phyloP scores from a whole-genome alignment of 1,140 invertebrate genomes.

The Atta cephalotes region DNA sequence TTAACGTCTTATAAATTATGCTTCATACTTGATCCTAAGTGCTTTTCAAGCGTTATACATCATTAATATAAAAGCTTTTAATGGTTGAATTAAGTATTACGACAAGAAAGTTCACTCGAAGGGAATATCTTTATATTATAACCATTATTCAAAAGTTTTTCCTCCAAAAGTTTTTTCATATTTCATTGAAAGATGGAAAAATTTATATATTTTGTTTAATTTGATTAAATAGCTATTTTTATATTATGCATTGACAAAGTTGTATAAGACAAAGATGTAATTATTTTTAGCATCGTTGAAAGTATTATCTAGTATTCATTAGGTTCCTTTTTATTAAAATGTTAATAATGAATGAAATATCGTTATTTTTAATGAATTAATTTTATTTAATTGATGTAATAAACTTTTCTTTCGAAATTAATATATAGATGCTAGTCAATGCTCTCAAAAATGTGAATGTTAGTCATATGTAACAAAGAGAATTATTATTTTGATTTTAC shows the following conservation, averaged over 20 bases:
- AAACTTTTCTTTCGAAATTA: background rate
- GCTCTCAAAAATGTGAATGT: background rate
- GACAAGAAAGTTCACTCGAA: conserved; percentile 47
- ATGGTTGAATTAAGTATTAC: conserved; percentile 62
- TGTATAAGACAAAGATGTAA: background rate
- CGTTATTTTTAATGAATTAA: background rate
- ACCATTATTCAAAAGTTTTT: conserved; percentile 21
- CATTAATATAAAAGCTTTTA: conserved; percentile 60
- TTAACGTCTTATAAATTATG: conserved; percentile 30
- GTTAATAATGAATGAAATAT: background rate
- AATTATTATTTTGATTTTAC: conserved; percentile 13
- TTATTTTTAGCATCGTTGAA: background rate
- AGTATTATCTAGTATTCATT: background rate
- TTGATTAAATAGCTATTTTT: background rate
- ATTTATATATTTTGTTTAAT: conserved; percentile 11
- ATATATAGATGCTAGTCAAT: background rate
- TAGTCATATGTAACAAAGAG: background rate
- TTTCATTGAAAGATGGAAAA: background rate
- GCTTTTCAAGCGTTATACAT: conserved; percentile 30
- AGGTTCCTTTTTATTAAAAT: background rate
- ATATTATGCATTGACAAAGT: background rate
- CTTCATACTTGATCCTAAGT: conserved; percentile 34
- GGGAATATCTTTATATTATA: conserved; percentile 16
- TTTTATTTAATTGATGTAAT: background rate
- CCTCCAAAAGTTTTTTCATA: background rate